Percentiles rank a stretch among this genome's conserved stretches.
Evolutionary conservation across 2,888 invertebrate genomes (phyloP).

Genomic region (Spisula solida): DNA sequence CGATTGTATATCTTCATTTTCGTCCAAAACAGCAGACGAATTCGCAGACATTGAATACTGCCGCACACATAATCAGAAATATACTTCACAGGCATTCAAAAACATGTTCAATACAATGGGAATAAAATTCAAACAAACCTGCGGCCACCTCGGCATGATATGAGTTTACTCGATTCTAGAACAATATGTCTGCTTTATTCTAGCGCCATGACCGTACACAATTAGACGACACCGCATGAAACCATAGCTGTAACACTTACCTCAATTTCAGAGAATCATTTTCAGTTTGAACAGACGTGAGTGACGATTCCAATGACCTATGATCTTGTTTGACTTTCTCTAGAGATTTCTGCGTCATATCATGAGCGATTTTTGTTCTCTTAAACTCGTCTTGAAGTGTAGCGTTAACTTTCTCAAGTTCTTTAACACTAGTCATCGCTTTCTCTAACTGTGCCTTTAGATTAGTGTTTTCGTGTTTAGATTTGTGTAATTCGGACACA

Average conservation of each 20-base stretch:
- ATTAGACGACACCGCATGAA: no score
- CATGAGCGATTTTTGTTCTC: conserved; percentile 78
- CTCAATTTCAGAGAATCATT: conserved; percentile 80
- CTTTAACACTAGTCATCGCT: conserved; percentile 77
- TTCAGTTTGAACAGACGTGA: conserved; percentile 77
- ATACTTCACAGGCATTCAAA: no score
- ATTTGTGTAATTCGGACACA: conserved; percentile 79
- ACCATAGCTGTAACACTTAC: conserved; percentile 63
- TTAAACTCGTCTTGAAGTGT: conserved; percentile 82
- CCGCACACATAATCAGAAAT: no score
- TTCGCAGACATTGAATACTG: no score
- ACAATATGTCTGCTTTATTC: no score
- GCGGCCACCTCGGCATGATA: no score
- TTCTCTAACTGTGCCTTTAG: conserved; percentile 78
- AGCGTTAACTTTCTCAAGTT: conserved; percentile 76
- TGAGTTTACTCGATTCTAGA: no score
- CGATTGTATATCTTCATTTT: no score
- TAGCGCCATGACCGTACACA: no score
- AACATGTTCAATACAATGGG: no score
- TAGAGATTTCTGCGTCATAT: conserved; percentile 79
- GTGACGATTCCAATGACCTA: conserved; percentile 76
- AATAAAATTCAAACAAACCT: no score
- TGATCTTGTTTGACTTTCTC: conserved; percentile 81
- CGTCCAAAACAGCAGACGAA: no score
- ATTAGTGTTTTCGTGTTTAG: conserved; percentile 77